Evolutionary conservation across 2,797 vertebrate genomes (phyloP).

Genomic region (Tarsius wallacei): DNA sequence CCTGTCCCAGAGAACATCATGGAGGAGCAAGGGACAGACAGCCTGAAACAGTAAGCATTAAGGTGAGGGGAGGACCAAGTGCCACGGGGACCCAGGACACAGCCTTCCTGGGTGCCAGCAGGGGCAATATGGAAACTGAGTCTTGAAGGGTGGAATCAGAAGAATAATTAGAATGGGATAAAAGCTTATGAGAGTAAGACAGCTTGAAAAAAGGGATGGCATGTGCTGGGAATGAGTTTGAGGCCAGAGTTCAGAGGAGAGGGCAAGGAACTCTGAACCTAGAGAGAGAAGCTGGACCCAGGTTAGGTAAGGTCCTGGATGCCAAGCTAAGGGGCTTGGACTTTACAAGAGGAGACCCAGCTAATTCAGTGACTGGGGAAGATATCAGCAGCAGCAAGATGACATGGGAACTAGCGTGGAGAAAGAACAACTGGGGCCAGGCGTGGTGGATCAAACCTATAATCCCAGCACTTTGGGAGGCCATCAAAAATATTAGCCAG

Average conservation of each 20-base stretch:
- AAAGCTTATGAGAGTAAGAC: background rate
- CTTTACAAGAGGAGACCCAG: background rate
- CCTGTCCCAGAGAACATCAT: background rate
- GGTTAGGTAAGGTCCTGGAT: background rate
- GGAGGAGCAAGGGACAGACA: background rate
- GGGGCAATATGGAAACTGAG: background rate
- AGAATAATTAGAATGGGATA: background rate
- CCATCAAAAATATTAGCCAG: no score
- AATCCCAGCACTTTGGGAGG: no score
- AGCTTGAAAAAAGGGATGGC: background rate
- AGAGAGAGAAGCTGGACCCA: background rate
- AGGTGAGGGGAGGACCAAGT: background rate
- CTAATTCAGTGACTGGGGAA: background rate
- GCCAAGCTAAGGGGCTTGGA: background rate
- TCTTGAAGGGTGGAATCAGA: background rate
- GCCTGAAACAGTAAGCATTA: background rate
- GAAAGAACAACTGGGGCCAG: background rate
- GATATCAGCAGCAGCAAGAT: background rate
- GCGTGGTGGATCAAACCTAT: no score
- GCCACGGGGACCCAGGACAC: fast-evolving
- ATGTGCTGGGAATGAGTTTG: background rate
- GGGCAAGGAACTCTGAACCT: background rate
- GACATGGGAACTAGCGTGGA: background rate
- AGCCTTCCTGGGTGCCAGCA: background rate
- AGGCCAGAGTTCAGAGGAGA: background rate